phyloP scores from a whole-genome alignment of 2,888 invertebrate genomes.

The Acleris emargana region DNA sequence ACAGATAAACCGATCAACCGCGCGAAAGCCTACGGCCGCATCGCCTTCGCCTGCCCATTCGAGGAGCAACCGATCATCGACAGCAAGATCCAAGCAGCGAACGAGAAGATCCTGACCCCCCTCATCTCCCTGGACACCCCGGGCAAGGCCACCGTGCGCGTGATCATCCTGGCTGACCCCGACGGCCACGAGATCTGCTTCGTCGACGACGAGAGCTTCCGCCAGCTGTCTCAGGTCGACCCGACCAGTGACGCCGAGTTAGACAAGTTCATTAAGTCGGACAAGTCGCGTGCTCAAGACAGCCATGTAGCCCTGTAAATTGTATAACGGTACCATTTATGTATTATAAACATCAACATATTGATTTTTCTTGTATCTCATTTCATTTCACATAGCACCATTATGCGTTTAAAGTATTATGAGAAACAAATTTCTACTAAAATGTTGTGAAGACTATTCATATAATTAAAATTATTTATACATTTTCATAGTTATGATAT shows the following conservation, averaged over 20 bases:
- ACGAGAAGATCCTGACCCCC: constrained; percentile 92
- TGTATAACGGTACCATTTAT: neutral
- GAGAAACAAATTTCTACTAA: too few relatives aligned
- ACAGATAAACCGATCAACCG: constrained; percentile 88
- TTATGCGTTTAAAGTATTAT: too few relatives aligned
- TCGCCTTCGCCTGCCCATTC: constrained; percentile 95
- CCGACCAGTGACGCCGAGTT: constrained; percentile 91
- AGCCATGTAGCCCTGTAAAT: neutral
- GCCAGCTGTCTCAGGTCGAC: constrained; percentile 93
- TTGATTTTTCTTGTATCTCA: neutral
- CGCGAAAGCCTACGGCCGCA: constrained; percentile 96
- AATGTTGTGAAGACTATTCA: too few relatives aligned
- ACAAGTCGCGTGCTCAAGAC: constrained; percentile 80
- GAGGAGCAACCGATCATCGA: constrained; percentile 90
- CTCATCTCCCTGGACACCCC: constrained; percentile 97
- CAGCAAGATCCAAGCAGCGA: constrained; percentile 86
- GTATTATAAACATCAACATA: neutral
- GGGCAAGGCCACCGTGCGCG: constrained; percentile 97
- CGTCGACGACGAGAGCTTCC: constrained; percentile 97
- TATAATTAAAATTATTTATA: too few relatives aligned
- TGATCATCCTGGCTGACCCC: constrained; percentile 98
- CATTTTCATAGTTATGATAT: too few relatives aligned
- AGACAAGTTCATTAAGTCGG: constrained; percentile 88
- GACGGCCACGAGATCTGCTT: constrained; percentile 99
- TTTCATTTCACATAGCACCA: neutral